Evolutionary conservation across 2,888 invertebrate genomes (phyloP), one percentile per base, ranked within the genome.

Genomic region (Scaeva pyrastri): DNA sequence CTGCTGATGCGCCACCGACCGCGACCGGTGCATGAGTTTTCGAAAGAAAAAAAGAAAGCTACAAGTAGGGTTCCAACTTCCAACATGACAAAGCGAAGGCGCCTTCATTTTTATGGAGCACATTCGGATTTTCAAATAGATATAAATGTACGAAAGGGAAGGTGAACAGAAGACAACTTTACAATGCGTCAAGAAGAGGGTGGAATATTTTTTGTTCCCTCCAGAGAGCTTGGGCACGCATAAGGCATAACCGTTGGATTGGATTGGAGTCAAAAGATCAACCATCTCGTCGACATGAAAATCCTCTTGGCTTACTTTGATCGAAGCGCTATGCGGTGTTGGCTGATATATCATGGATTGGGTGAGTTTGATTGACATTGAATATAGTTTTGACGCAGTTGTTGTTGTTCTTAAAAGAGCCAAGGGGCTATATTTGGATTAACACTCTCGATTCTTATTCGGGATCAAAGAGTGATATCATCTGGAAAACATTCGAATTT

Each of bases 381-480:
- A 75, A 80, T 66, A 55, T 66, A 55, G 31, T 58, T 79, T 64
- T 43, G 64, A 71, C 52, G 70, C 45, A 70, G 39, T 26, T 68
- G 31, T 31, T 31, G 6, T 31, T 31, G 8, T n/a, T n/a, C 43
- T 41, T 41, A n/a, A 52, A 58, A 23, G 23, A 26, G 58, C 48
- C 52, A 55, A 23, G 50, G 50, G 48, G 31, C 62, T 58, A 70
- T 79, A 74, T 84, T 79, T 75, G 50, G 74, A 52, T 74, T 48
- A 66, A 52, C 23, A 41, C 39, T 66, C 50, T n/a, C 68, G 73
- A 43, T 79, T 39, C 68, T 74, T 58, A n/a, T n/a, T n/a, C 14
- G 39, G 58, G 75, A 84, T 79, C 75, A 80, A 84, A 84, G 84
- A 84, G 80, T 71, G 80, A 60, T 52, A 80, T 80, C 80, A 76